Base-by-base conservation (phyloP, 2,113 vertebrate genomes). In the Phalacrocorax brasilianus region DNA sequence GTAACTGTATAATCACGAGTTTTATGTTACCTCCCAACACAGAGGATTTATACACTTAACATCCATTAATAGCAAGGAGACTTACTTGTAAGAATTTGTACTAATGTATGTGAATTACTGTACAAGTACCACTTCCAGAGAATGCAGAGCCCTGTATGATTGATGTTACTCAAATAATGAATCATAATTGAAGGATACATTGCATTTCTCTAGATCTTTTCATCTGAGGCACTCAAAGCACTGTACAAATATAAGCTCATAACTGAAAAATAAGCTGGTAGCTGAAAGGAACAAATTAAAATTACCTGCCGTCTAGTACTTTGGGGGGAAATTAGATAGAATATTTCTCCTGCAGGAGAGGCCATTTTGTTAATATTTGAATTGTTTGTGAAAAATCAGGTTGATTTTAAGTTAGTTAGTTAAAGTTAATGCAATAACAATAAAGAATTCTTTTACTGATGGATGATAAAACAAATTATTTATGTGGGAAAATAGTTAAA, bases 71-170 rank as follows among this genome's bases (percentile, higher is more conserved):
- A 91, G 62, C 56, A 63, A 72, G 35, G 52, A 91, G 91, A 90
- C 66, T 86, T 74, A 71, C 70, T 88, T 86, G 81, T 78, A 68
- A 91, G 77, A 89, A 89, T 95, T 87, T 85, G 61, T 73, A 75
- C 80, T 78, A 47, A 77, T 88, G 42, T 42, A 28, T 58, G 53
- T 79, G 81, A 91, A 91, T 93, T 90, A 45, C 81, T 81, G n/a
- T 68, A 62, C 66, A 93, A 95, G 82, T 85, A 71, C 50, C 55
- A 76, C 62, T 82, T 89, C 19, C 53, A 91, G 52, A 81, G 79
- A 94, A 93, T 86, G 72, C 61, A 95, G 61, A 95, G 70, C 35
- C 58, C 21, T 32, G 22, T 82, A 35, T 88, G 81, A 89, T 76
- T 87, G 71, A 85, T 70, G 53, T 79, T 40, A 89, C 74, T 75